Evolutionary conservation across 92 coral and sea anemone species (phyloP), one percentile per base, ranked within the genome.

Genomic region (Heliopora coerulea): DNA sequence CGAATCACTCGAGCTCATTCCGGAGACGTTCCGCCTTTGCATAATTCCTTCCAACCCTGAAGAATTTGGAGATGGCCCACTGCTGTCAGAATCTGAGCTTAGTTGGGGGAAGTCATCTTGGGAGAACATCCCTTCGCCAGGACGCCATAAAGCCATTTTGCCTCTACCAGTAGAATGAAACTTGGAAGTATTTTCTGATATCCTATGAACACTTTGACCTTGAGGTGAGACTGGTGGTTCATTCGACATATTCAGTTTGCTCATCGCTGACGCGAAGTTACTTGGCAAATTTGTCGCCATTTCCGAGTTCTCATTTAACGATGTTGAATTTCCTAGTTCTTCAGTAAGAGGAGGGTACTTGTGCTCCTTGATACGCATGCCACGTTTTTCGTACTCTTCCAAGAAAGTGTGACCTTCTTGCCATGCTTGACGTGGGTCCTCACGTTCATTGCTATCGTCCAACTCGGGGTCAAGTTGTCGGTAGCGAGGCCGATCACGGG

Each of bases 61-160:
- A 6, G 40, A 31, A 18, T 62, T 35, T 18, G 87, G 86, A 27
- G 85, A 87, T 0, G 59, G 56, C 29, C 84, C 85, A 21, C 82
- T 73, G 24, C 86, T 76, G 31, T 86, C 87, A 0, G 96, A 89
- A 33, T 93, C 91, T 5, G 96, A 88, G 68, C 96, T 86, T 39
- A 93, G 64, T 24, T 91, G 98, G 8, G 98, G 98, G 54, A 93
- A 93, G 54, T 93, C 96, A 1, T 84, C 80, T 31, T 88, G 89
- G 0, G 65, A 58, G 46, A 93, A 88, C 24, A 90, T 70, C 10
- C 83, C 67, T 17, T 64, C 61, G 65, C 20, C 52, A n/a, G 33
- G 37, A 23, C 54, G 78, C 33, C 68, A 49, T 12, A 7, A 24
- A n/a, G 63, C 58, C 33, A 23, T 13, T 31, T n/a, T 49, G 34